Conservation (phyloP, 2,888 invertebrate species). For the Epistrophe grossulariae region DNA sequence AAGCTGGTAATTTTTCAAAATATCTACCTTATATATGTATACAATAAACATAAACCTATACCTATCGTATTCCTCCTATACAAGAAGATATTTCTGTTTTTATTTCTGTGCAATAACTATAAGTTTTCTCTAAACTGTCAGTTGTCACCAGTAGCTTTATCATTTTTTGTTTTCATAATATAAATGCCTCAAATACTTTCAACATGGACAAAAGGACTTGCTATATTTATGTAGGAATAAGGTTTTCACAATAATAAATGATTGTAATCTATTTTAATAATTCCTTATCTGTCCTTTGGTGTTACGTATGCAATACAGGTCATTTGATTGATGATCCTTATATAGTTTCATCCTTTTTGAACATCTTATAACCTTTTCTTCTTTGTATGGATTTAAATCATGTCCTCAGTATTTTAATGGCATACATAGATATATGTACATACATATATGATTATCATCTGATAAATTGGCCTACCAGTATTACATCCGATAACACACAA, state of each 20-base stretch:
- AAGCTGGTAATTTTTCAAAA: background rate
- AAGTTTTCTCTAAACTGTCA: constrained; percentile 25
- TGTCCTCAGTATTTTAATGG: constrained; percentile 30
- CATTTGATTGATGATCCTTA: constrained; percentile 34
- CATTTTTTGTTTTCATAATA: background rate
- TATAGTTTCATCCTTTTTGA: constrained; percentile 1
- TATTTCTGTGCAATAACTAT: constrained; percentile 3
- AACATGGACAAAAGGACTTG: constrained; percentile 9
- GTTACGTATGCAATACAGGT: constrained; percentile 28
- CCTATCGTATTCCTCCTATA: background rate
- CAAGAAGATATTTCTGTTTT: background rate
- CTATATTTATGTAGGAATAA: background rate
- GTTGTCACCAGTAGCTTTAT: constrained; percentile 22
- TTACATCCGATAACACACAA: constrained; percentile 19
- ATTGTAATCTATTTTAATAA: constrained; percentile 39
- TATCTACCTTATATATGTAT: background rate
- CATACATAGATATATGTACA: background rate
- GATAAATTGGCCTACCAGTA: constrained; percentile 49
- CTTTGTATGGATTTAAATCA: constrained; percentile 15
- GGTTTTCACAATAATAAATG: constrained; percentile 34
- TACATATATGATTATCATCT: constrained; percentile 25
- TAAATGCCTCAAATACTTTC: constrained; percentile 10
- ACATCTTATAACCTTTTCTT: constrained; percentile 15
- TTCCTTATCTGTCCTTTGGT: constrained; percentile 10
- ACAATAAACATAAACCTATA: background rate